Percentiles rank a stretch among this genome's conserved stretches.
These are phyloP conservation scores for Aphidius ervi DNA, from an alignment of 1,140 invertebrate genomes.

Conservation along the genomic window DNA sequence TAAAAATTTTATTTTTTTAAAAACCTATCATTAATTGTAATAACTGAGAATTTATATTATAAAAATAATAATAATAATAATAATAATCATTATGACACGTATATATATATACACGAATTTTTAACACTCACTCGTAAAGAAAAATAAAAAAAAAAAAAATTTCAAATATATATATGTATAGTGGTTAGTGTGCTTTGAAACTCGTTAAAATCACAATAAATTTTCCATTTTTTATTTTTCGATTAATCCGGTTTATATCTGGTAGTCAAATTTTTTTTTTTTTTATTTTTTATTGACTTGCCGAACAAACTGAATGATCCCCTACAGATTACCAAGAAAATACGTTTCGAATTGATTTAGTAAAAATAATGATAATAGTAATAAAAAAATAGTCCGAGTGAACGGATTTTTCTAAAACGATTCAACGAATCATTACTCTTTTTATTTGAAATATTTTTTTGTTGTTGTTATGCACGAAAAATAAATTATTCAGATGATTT, in stretches of 20 bases:
- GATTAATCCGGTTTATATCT: no score
- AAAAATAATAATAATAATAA: no score
- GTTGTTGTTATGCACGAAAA: constrained; percentile 15
- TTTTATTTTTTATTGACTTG: constrained; percentile 13
- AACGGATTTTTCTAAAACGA: neutral
- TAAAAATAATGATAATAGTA: neutral
- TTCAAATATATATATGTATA: constrained; percentile 15
- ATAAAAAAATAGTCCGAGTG: constrained; percentile 19
- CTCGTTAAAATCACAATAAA: no score
- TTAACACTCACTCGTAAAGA: no score
- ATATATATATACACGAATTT: no score
- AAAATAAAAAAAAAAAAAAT: neutral
- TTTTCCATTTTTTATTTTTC: no score
- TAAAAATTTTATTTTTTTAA: no score
- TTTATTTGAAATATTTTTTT: neutral
- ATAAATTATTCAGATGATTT: constrained; percentile 46
- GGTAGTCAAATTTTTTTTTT: no score
- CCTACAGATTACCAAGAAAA: constrained; percentile 37
- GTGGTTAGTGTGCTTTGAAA: constrained; percentile 6
- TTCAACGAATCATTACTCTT: constrained; percentile 5
- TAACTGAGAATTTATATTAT: no score
- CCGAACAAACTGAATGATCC: constrained; percentile 36
- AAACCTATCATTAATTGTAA: no score
- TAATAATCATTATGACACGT: no score
- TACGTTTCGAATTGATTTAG: constrained; percentile 12